Base-by-base conservation (phyloP, 2,113 vertebrate species). In the Chrysochloris asiatica region DNA sequence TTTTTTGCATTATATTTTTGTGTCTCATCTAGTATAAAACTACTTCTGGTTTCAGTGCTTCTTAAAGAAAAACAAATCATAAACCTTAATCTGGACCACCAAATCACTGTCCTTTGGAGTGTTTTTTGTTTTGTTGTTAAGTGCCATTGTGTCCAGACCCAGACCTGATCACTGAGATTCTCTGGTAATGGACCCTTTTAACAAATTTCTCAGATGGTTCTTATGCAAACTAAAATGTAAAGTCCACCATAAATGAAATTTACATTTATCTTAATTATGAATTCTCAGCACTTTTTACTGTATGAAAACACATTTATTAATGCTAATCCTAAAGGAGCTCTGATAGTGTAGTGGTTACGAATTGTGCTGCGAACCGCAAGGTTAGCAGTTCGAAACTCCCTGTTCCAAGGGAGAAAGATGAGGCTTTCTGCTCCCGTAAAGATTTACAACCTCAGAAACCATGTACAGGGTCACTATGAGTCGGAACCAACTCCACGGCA, bases 31-130 rank as follows among this genome's bases (percentile, higher is more conserved):
- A 71, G 30, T 14, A 3, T 48, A 83, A 80, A 11, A 69, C 69
- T 91, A 75, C 50, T 43, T 91, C 78, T 79, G 69, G 21, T 86
- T 92, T 87, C n/a, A 59, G 8, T 50, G 54, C 22, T 50, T 75
- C 19, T 45, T 79, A 86, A 43, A 36, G 48, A 16, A 79, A 88
- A 5, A 85, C 13, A 33, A 2, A 47, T 83, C 80, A 41, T 48
- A 79, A 89, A 86, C 26, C 38, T 24, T 79, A 16, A 3, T 54
- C 19, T 54, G 7, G 26, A n/a, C 10, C n/a, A 45, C 17, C 54
- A 56, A 56, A 56, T 19, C 54, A 56, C 17, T 22, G 17, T 56
- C 10, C 24, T 56, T 56, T 19, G n/a, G n/a, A n/a, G n/a, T n/a
- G n/a, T n/a, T n/a, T n/a, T n/a, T n/a, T n/a, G n/a, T n/a, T n/a